Percentiles rank a stretch among this genome's conserved stretches.
phyloP scores from a whole-genome alignment of 1,140 invertebrate species.

The Batillaria attramentaria region DNA sequence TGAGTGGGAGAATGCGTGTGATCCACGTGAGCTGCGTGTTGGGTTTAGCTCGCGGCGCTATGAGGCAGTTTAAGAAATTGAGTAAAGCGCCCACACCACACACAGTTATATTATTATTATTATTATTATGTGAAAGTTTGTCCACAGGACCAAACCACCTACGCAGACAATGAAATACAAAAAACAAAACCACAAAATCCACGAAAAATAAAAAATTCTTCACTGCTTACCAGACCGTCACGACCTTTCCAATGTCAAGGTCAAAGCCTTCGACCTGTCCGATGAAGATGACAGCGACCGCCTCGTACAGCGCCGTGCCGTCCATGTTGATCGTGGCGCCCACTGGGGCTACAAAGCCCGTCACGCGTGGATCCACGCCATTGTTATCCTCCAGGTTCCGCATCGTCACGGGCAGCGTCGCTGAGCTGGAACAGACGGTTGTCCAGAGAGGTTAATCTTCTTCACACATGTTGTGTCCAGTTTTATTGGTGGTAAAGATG shows the following conservation, averaged over 20 bases:
- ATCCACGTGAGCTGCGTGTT: too few relatives aligned
- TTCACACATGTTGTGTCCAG: too few relatives aligned
- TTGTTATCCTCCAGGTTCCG: slow-evolving; percentile 91
- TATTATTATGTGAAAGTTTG: too few relatives aligned
- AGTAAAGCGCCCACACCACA: too few relatives aligned
- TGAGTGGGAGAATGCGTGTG: too few relatives aligned
- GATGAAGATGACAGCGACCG: slow-evolving; percentile 95
- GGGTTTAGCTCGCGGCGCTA: too few relatives aligned
- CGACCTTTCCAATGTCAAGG: slow-evolving; percentile 84
- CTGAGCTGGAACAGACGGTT: too few relatives aligned
- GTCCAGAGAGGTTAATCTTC: too few relatives aligned
- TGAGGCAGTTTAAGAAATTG: neutral
- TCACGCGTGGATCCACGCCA: slow-evolving; percentile 85
- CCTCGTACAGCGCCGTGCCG: slow-evolving; percentile 95
- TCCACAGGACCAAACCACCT: neutral
- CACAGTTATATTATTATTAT: too few relatives aligned
- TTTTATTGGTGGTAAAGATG: too few relatives aligned
- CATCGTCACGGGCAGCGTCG: slow-evolving; percentile 79
- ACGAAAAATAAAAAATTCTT: neutral
- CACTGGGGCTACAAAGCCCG: slow-evolving; percentile 69
- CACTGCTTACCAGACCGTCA: slow-evolving; percentile 85
- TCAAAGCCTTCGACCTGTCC: slow-evolving; percentile 86
- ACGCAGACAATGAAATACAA: neutral
- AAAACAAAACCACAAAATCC: neutral
- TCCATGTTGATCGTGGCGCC: slow-evolving; percentile 93